Base-by-base conservation (phyloP, 1,140 invertebrate species). In the Phthorimaea operculella region DNA sequence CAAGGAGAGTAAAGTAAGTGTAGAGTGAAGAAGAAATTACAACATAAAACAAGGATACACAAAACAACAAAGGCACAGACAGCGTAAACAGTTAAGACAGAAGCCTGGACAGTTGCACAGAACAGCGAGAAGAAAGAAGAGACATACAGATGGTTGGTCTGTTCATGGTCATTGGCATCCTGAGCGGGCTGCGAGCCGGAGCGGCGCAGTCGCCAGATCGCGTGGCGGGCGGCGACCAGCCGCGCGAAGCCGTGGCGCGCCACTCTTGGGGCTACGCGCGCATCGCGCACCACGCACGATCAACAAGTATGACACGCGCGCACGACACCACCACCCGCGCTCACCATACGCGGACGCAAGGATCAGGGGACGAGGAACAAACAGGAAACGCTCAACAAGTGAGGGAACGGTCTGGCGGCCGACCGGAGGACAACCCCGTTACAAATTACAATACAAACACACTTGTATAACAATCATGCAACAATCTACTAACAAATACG, bases 201-300 rank as follows among this genome's bases (percentile, higher is more conserved):
- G 52, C 89, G 83, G 63, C 89, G 85, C 68, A 89, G 83, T 66
- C 88, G 86, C 88, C 88, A 90, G 83, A 89, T 88, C 86, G 88
- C 89, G 85, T 89, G 88, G 79, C 88, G 88, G 58, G 89, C 88
- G 71, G 89, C 88, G 87, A 89, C 88, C 70, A 89, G 87, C 76
- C 89, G 86, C 74, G 88, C 88, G 74, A 89, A 87, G 60, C 88
- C 87, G 87, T 89, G 87, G 62, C 87, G 87, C 86, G 88, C 88
- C 89, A 89, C 87, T 57, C 65, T 83, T 66, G 68, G 58, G 64
- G 68, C 48, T 21, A 72, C 57, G 58, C 78, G 74, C 78, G 75
- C 75, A 75, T 70, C 69, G 53, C 55, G 48, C 48, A 18, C 68
- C 69, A 53, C 55, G 48, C 48, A 18, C 68, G 67, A 66, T 67